Evolutionary conservation across 2,113 vertebrate genomes (phyloP), one percentile per base, ranked within the genome.

Genomic region (Otocyon megalotis): DNA sequence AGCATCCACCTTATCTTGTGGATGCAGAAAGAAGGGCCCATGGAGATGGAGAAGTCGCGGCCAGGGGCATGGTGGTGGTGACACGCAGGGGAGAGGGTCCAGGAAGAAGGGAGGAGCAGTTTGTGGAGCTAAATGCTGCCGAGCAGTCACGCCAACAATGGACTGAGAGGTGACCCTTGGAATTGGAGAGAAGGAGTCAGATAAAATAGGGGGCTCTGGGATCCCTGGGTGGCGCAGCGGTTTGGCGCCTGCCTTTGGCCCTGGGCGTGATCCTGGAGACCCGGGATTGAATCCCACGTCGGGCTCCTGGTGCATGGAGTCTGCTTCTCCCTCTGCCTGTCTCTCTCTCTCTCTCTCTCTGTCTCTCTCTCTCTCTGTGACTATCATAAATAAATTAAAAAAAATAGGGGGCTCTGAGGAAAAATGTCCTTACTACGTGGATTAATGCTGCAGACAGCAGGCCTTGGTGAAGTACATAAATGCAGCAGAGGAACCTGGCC

Each of bases 61-160:
- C 28, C 62, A 14, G 72, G 16, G 28, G 37, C 72, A 16, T 14
- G 0, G 74, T 19, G 30, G 30, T 16, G 32, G 22, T 2, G 74
- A 30, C 17, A 8, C 6, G 10, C 15, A 35, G 62, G 30, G 19
- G 53, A 35, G 22, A 22, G 13, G 37, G 22, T 19, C 43, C 8
- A 0, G 32, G n/a, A 53, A 50, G 22, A 24, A 35, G 3, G 8
- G 19, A 54, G 54, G 5, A 5, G 8, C 10, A 1, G 24, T 24
- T 4, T 8, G 4, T 0, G 3, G 53, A 1, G 15, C 11, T 7
- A 0, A 17, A 8, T 0, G 3, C 28, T 58, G 7, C 15, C 1
- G 24, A 72, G 76, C 24, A 0, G 6, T 24, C 63, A 19, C 6
- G 7, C 0, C 0, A n/a, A 53, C n/a, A 17, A 9, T 0, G 12